Base-by-base conservation (phyloP, 2,888 invertebrate genomes). In the Apocheima hispidaria region DNA sequence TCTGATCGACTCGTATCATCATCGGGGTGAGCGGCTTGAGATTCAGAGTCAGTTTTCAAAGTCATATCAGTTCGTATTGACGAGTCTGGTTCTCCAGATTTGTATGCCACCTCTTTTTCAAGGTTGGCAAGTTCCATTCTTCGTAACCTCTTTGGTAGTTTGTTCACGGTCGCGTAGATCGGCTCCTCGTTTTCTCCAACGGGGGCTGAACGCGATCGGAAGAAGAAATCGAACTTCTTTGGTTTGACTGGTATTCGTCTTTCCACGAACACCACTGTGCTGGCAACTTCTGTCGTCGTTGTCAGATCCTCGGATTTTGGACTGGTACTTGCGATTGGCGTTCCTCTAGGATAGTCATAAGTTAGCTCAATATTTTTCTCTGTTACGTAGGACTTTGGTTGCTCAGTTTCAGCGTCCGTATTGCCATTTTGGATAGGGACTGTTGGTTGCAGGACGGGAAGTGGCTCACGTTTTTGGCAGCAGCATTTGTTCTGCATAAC, bases 301-400 rank as follows among this genome's bases (percentile, higher is more conserved):
- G 93, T 92, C 35, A 88, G 74, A 20, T 86, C 85, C 9, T 91
- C 89, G 4, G 88, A 84, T 64, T 84, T 89, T 1, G 82, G 81
- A 70, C 84, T 88, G 2, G 84, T 75, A 43, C 84, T 88, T 4
- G 84, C 78, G 65, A 90, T 79, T 35, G 91, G 89, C 3, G 84
- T 89, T 16, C 84, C 81, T 84, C 90, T 84, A 2, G 93, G 93
- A 72, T 93, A 93, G 64, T 93, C 93, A 67, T 93, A 93, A 0
- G 88, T 92, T 2, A 93, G 68, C 74, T 93, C 93, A 64, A 93
- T 93, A 66, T 93, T 93, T 72, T 93, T 93, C 71, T 93, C 93
- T 2, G 93, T 93, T 7, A 92, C 90, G 62, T 90, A 93, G 2
- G 81, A 86, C 61, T 89, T 91, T 0, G 86, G 86, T 35, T 80